Percentiles rank a stretch among this genome's conserved stretches.
phyloP scores from a whole-genome alignment of 2,888 invertebrate species.

The Drosophila dives region DNA sequence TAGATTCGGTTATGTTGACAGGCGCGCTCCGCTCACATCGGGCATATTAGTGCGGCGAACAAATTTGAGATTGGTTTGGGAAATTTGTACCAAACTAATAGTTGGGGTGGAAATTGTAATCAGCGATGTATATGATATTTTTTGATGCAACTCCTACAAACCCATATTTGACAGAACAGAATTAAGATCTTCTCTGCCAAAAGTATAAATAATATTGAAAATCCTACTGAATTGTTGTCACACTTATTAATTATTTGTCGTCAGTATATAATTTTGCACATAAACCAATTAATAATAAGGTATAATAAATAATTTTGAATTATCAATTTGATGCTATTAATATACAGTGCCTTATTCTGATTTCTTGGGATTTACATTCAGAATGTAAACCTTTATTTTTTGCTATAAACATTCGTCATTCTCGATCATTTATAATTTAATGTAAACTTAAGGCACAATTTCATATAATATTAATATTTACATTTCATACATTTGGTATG shows the following conservation, averaged over 20 bases:
- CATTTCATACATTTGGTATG: neutral
- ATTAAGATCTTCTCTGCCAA: neutral
- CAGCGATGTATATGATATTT: neutral
- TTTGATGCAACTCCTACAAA: neutral
- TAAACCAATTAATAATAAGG: neutral
- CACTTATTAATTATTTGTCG: neutral
- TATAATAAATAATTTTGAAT: neutral
- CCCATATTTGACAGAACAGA: neutral
- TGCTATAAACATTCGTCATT: neutral
- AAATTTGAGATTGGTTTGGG: slow-evolving; percentile 24
- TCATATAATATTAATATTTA: neutral
- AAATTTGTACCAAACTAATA: neutral
- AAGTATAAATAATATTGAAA: neutral
- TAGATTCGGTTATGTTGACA: slow-evolving; percentile 69
- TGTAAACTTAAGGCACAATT: neutral
- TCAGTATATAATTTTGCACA: neutral
- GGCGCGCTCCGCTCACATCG: slow-evolving; percentile 27
- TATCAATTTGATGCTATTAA: neutral
- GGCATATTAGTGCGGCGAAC: slow-evolving; percentile 9
- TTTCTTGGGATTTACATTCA: neutral
- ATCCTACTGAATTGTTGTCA: neutral
- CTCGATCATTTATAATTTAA: neutral
- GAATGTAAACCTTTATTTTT: neutral
- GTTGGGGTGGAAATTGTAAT: slow-evolving; percentile 1
- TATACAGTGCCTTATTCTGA: neutral